Evolutionary conservation across 2,797 vertebrate species (phyloP).

Genomic region (Merluccius polli): DNA sequence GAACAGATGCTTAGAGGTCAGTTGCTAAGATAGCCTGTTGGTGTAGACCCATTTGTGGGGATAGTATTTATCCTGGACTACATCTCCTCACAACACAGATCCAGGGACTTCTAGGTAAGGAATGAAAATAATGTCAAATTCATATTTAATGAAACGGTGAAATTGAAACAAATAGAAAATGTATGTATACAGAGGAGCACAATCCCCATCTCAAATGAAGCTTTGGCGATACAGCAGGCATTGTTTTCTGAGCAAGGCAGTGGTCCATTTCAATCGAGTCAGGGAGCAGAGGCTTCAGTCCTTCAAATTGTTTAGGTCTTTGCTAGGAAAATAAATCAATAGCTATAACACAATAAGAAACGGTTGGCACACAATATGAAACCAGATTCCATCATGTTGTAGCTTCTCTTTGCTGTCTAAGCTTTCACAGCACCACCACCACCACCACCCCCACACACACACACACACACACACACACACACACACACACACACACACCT

Average conservation of each 20-base stretch:
- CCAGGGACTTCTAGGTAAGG: background rate
- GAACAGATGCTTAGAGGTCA: background rate
- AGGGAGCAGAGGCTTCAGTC: conserved; percentile 27
- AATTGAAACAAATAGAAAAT: background rate
- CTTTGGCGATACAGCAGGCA: no score
- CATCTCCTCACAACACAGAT: no score
- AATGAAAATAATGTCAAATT: background rate
- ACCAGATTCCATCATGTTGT: conserved; percentile 31
- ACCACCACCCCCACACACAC: conserved; percentile 7
- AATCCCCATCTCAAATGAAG: background rate
- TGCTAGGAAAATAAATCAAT: conserved; percentile 51
- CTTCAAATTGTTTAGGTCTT: conserved; percentile 35
- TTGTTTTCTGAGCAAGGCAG: conserved; percentile 1
- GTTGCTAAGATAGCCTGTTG: background rate
- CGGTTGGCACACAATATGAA: conserved; percentile 31
- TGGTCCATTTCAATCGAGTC: conserved; percentile 45
- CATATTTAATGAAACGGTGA: no score
- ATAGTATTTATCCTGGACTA: no score
- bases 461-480: conserved; percentile 3
- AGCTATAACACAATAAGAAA: conserved; percentile 16
- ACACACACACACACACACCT: background rate
- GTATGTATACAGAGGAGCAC: background rate
- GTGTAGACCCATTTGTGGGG: background rate
- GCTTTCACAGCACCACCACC: background rate
- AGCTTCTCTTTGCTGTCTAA: conserved; percentile 5